These are phyloP conservation scores for Geotrupes spiniger DNA, from an alignment of 2,888 invertebrate species.

Conservation along the genomic window DNA sequence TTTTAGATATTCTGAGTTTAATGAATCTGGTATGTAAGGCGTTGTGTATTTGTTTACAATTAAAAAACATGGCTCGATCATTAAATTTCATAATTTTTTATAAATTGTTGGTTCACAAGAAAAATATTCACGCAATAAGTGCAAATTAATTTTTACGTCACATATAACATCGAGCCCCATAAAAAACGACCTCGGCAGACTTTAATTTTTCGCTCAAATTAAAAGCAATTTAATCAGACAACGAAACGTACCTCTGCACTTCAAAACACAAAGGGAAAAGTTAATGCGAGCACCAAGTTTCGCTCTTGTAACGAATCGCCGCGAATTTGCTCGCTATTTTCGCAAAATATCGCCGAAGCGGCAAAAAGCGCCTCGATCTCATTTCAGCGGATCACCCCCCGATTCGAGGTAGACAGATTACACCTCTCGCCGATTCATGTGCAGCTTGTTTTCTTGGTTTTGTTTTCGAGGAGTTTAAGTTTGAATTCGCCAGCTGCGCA, in stretches of 20 bases:
- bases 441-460: conserved; percentile 38
- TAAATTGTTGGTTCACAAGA: too few species aligned
- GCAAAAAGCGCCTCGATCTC: conserved; percentile 26
- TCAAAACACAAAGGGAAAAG: conserved; percentile 17
- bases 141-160: too few species aligned
- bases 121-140: too few species aligned
- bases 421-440: conserved; percentile 21
- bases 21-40: too few species aligned
- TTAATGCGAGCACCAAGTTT: conserved; percentile 20
- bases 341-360: conserved; percentile 28
- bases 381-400: conserved; percentile 33
- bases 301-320: conserved; percentile 27
- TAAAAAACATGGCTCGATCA: too few species aligned
- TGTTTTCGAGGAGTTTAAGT: conserved; percentile 37
- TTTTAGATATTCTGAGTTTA: too few species aligned
- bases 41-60: too few species aligned
- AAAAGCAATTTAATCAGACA: conserved; percentile 19
- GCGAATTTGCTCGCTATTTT: conserved; percentile 28
- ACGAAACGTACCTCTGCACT: conserved; percentile 1
- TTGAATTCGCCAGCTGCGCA: conserved; percentile 34
- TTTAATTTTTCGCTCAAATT: conserved; percentile 6
- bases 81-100: too few species aligned
- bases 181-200: conserved; percentile 1
- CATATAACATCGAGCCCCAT: neutral
- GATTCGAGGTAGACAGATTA: conserved; percentile 34